Conservation (phyloP, 2,797 vertebrate species). For the Gymnocypris eckloni region DNA sequence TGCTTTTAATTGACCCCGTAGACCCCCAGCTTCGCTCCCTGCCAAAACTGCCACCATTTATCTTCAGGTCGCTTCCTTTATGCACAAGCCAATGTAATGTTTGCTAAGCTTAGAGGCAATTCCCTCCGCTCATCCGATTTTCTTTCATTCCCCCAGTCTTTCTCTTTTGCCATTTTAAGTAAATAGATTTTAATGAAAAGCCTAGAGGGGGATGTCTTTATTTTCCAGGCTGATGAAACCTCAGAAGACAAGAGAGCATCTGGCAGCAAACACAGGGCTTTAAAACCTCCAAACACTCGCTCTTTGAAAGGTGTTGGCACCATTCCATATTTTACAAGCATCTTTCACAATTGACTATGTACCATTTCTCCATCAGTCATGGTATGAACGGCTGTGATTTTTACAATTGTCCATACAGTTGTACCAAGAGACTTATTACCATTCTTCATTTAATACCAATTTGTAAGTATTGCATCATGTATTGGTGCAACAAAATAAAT, state of each 20-base stretch:
- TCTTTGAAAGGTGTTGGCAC: constrained; percentile 78
- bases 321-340: constrained; percentile 71
- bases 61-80: constrained; percentile 66
- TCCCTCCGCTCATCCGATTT: constrained; percentile 68
- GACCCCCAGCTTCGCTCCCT: constrained; percentile 33
- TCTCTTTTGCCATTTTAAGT: constrained; percentile 69
- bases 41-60: constrained; percentile 61
- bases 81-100: constrained; percentile 67
- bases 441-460: neutral
- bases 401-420: constrained; percentile 43
- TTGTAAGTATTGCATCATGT: neutral
- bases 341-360: constrained; percentile 78
- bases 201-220: constrained; percentile 71
- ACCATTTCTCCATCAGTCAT: constrained; percentile 71
- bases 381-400: constrained; percentile 50
- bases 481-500: neutral
- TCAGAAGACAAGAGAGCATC: constrained; percentile 66
- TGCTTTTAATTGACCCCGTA: constrained; percentile 53
- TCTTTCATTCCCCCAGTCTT: constrained; percentile 63
- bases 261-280: constrained; percentile 76
- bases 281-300: constrained; percentile 71
- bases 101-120: constrained; percentile 70
- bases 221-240: constrained; percentile 72
- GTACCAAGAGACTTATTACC: neutral
- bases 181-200: constrained; percentile 77